Base-by-base conservation (phyloP, 2,797 vertebrate species). In the Tolypeutes matacus region DNA sequence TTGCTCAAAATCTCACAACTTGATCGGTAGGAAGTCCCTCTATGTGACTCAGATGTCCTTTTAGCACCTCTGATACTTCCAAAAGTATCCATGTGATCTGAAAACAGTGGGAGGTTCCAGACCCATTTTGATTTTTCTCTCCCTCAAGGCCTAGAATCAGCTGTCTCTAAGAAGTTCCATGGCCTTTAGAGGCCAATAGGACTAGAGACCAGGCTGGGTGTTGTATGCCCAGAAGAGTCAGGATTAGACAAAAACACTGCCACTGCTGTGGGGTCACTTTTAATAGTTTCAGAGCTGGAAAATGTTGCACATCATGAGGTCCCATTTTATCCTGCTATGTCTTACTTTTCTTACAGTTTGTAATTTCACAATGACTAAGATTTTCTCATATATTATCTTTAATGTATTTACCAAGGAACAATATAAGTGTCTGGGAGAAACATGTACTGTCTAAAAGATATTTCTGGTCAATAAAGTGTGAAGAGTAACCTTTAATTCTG, bases 401-500 rank as follows among this genome's bases (percentile, higher is more conserved):
- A 87, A 73, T 60, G 17, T 64, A 31, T 82, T 5, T 86, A 65
- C 53, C 62, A 62, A 86, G 27, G 31, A 62, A 87, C 58, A 27
- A 69, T 58, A 81, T 23, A 49, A 21, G 27, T 31, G 1, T 84
- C 73, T 76, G 1, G 46, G 51, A 23, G 31, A 36, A 86, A 65
- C 56, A 72, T 21, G 17, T 78, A n/a, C 3, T 77, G 12, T 70
- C 56, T 85, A 25, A 72, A 64, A 77, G 65, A n/a, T 73, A 56
- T 70, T 39, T 76, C 53, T 84, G 51, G 39, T 76, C n/a, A 89
- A 7, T 31, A 85, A 92, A 60, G 20, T 92, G 1, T 80, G 73
- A 80, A 86, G 72, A 89, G 75, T 58, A 86, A 69, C n/a, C 51
- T 69, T 89, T 73, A 51, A 51, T 95, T 95, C 83, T 81, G 62